Conservation (phyloP, 2,113 vertebrate species). For the Ovibos moschatus region DNA sequence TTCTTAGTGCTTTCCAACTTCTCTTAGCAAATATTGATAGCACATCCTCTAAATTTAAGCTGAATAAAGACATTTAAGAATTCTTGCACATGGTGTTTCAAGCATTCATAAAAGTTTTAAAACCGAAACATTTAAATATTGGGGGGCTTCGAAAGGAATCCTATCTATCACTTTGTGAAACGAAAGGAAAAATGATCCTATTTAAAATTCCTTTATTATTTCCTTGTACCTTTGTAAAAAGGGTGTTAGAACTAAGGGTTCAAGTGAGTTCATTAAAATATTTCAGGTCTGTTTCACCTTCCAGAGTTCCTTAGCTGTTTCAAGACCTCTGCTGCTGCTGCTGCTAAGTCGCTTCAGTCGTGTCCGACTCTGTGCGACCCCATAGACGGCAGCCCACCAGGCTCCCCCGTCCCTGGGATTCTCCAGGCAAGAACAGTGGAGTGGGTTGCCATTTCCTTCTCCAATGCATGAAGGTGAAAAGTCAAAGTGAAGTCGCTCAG, state of each 20-base stretch:
- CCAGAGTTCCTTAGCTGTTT: neutral
- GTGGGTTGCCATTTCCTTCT: too few relatives aligned
- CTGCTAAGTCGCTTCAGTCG: too few relatives aligned
- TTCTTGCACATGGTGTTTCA: neutral
- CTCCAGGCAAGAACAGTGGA: too few relatives aligned
- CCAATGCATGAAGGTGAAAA: too few relatives aligned
- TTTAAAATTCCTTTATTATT: neutral
- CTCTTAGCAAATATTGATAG: neutral
- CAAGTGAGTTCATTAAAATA: neutral
- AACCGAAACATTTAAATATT: neutral
- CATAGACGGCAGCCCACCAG: too few relatives aligned
- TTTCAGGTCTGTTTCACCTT: neutral
- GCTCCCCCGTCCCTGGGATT: too few relatives aligned
- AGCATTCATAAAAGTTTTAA: neutral
- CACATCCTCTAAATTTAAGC: neutral
- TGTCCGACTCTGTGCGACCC: too few relatives aligned
- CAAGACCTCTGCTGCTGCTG: neutral
- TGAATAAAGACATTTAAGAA: neutral
- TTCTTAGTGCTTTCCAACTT: neutral
- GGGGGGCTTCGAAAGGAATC: neutral
- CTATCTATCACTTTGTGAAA: neutral
- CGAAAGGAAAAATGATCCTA: neutral
- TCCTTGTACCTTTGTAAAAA: neutral
- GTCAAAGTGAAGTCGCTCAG: too few relatives aligned
- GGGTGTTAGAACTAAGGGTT: neutral